A percentile compares a stretch with the other conserved stretches of the same genome.
Conservation (phyloP, 1,140 invertebrate genomes). For the Drosophila novamexicana region DNA sequence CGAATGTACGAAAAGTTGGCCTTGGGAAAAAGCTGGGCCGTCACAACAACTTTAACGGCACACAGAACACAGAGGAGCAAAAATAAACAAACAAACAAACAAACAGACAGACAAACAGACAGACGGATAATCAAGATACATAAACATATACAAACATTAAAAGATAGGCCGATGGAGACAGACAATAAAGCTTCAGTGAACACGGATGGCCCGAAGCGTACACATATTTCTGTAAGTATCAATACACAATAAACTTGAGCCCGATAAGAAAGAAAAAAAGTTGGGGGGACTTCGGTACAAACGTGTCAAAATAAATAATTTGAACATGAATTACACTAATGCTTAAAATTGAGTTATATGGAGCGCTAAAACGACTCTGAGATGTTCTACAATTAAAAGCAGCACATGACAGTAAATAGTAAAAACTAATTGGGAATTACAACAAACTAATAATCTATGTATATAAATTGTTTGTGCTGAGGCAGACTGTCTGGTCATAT, state of each 20-base stretch:
- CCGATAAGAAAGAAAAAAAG: neutral
- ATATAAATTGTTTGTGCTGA: too few species aligned
- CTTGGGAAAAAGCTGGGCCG: conserved; percentile 7
- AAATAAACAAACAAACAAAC: conserved; percentile 6
- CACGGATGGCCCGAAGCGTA: neutral
- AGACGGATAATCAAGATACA: neutral
- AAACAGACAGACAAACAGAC: conserved; percentile 2
- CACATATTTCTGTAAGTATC: neutral
- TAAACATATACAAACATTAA: conserved; percentile 9
- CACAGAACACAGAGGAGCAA: conserved; percentile 4
- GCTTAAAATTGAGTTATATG: too few species aligned
- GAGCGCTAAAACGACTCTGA: neutral
- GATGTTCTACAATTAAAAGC: neutral
- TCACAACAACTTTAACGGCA: conserved; percentile 40
- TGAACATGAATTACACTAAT: neutral
- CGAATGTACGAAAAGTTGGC: neutral
- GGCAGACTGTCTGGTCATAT: too few species aligned
- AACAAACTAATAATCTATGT: too few species aligned
- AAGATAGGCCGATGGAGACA: neutral
- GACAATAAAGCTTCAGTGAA: conserved; percentile 9
- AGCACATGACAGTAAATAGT: too few species aligned
- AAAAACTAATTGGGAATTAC: too few species aligned
- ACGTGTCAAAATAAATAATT: neutral
- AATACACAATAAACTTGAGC: neutral
- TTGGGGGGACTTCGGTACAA: neutral